Percentiles rank a stretch among this genome's conserved stretches.
Evolutionary conservation across 2,888 invertebrate genomes (phyloP).

Genomic region (Apotomis turbidana): DNA sequence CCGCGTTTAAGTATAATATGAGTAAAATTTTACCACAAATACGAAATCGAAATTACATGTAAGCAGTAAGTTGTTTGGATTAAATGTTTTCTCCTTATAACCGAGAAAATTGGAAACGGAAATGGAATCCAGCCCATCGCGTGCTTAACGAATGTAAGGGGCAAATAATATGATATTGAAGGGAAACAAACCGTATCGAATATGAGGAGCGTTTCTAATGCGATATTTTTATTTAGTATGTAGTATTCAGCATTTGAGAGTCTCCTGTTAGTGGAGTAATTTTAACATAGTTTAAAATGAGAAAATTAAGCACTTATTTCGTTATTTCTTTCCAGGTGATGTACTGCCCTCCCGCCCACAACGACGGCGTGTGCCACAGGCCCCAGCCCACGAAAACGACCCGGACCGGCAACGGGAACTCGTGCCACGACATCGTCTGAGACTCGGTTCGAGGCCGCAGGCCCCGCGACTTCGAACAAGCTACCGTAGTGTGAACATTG

Average conservation of each 20-base stretch:
- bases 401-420: slow-evolving; percentile 87
- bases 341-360: slow-evolving; percentile 82
- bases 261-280: too few species aligned
- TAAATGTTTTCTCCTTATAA: background rate
- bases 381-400: slow-evolving; percentile 87
- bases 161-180: slow-evolving; percentile 8
- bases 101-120: slow-evolving; percentile 19
- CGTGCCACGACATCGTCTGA: slow-evolving; percentile 84
- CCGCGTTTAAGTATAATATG: too few species aligned
- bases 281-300: too few species aligned
- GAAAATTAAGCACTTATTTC: background rate
- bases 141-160: background rate
- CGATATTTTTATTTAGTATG: too few species aligned
- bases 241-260: too few species aligned
- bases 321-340: slow-evolving; percentile 72
- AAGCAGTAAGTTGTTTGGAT: background rate
- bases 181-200: slow-evolving; percentile 1
- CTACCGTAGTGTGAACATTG: slow-evolving; percentile 64
- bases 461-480: slow-evolving; percentile 62
- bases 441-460: slow-evolving; percentile 72
- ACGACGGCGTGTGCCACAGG: slow-evolving; percentile 71
- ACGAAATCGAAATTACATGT: background rate
- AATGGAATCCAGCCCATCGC: slow-evolving; percentile 18
- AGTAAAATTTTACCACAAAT: too few species aligned
- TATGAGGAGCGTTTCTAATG: background rate